phyloP scores from a whole-genome alignment of 2,888 invertebrate species.

The Cinara cedri region DNA sequence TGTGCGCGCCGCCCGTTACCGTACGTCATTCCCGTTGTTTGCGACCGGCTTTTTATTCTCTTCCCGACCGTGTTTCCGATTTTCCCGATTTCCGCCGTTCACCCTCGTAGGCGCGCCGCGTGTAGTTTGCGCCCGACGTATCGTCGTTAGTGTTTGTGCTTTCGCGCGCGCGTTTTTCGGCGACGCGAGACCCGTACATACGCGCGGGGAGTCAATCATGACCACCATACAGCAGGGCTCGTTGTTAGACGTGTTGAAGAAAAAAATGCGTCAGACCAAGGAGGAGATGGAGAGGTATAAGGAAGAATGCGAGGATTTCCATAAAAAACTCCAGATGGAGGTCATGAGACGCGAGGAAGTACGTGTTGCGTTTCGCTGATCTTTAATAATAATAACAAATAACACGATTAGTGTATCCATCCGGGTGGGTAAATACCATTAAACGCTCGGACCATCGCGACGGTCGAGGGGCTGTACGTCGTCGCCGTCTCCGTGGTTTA shows the following conservation, averaged over 20 bases:
- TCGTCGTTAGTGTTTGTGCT: neutral
- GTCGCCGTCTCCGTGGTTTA: no score
- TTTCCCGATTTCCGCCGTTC: neutral
- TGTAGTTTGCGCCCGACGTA: no score
- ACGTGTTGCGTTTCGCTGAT: conserved; percentile 69
- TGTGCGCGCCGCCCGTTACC: no score
- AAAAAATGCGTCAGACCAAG: conserved; percentile 99
- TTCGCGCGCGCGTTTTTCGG: conserved; percentile 6
- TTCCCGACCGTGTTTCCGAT: neutral
- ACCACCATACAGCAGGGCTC: conserved; percentile 90
- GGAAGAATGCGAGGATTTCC: conserved; percentile 95
- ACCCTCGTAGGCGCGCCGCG: neutral
- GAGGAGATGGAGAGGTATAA: conserved; percentile 99
- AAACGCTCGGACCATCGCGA: no score
- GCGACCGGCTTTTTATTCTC: no score
- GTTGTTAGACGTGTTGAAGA: conserved; percentile 95
- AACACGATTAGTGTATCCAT: no score
- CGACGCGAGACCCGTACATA: neutral
- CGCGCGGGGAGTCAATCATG: conserved; percentile 69
- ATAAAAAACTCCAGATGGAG: conserved; percentile 93
- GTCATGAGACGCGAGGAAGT: conserved; percentile 97
- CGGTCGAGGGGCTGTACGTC: neutral
- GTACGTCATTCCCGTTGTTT: no score
- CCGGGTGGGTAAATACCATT: no score
- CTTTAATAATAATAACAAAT: no score